Conservation (phyloP, 1,140 invertebrate genomes). For the Neotoxoptera formosana region DNA sequence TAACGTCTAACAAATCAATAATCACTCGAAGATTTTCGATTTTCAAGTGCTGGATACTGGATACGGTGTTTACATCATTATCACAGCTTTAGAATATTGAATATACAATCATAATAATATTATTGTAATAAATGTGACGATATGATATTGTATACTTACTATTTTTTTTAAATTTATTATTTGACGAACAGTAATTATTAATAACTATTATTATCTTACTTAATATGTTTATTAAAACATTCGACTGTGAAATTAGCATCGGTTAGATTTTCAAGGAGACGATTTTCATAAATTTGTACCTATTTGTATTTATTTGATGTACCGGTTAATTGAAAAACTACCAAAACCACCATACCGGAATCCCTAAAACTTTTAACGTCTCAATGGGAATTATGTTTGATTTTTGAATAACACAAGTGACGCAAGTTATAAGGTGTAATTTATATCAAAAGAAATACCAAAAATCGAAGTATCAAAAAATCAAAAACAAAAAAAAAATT, state of each 20-base stretch:
- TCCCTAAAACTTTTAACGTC: neutral
- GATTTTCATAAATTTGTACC: neutral
- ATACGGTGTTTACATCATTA: neutral
- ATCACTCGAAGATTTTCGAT: neutral
- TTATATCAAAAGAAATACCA: neutral
- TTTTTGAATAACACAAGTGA: neutral
- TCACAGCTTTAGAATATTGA: neutral
- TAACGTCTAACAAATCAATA: neutral
- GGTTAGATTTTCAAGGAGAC: neutral
- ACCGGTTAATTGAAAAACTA: neutral
- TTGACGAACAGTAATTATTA: neutral
- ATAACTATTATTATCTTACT: neutral
- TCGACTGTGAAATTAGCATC: neutral
- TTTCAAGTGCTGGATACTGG: neutral
- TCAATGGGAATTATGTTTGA: too few species aligned
- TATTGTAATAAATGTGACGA: neutral
- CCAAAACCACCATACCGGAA: neutral
- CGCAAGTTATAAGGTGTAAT: neutral
- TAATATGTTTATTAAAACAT: neutral
- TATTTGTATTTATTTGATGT: neutral
- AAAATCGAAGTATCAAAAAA: neutral
- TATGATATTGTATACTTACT: neutral
- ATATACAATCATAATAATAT: conserved; percentile 3
- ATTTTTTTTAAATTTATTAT: neutral
- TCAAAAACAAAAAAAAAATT: too few species aligned